Conservation (phyloP, 2,888 invertebrate genomes). For the Dugesia japonica region DNA sequence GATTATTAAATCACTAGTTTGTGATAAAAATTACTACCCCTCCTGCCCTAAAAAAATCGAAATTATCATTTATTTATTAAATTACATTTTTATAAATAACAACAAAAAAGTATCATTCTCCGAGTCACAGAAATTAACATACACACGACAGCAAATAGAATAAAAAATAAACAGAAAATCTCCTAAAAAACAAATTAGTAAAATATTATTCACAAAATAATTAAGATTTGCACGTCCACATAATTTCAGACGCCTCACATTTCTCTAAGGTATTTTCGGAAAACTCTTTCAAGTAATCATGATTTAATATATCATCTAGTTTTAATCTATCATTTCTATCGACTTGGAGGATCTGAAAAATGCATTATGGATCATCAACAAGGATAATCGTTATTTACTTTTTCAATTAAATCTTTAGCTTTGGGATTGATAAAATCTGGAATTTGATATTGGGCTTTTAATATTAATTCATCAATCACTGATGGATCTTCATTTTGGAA, state of each 20-base stretch:
- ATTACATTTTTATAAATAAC: too few species aligned
- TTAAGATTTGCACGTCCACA: too few species aligned
- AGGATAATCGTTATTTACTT: not conserved
- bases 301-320: not conserved
- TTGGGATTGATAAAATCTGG: not conserved
- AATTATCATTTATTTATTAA: too few species aligned
- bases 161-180: too few species aligned
- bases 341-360: not conserved
- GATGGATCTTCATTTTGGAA: not conserved
- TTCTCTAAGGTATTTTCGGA: not conserved
- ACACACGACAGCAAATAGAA: too few species aligned
- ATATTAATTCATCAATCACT: not conserved
- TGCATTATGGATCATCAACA: not conserved
- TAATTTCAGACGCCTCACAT: not conserved
- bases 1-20: too few species aligned
- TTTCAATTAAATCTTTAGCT: not conserved
- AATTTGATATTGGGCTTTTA: not conserved
- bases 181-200: too few species aligned
- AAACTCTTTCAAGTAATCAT: not conserved
- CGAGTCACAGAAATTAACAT: too few species aligned
- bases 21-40: too few species aligned
- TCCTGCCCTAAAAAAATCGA: too few species aligned
- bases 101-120: too few species aligned
- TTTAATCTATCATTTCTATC: not conserved
- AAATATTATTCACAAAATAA: too few species aligned